Evolutionary conservation across 2,888 invertebrate species (phyloP).

Genomic region (Morpho deidamia): DNA sequence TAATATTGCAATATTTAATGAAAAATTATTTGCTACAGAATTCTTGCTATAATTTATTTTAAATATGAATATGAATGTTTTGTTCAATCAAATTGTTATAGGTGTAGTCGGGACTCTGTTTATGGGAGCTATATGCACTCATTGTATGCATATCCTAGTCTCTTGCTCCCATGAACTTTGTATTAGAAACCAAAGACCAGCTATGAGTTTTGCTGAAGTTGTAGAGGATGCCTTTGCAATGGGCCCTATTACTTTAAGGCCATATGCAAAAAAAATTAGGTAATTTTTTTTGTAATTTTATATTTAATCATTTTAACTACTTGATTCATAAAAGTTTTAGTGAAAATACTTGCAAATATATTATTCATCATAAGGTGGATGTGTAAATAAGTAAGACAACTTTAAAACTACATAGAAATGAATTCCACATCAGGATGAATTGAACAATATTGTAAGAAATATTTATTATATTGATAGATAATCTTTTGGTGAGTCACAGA

Average conservation of each 20-base stretch:
- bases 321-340: too few species aligned
- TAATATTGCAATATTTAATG: background rate
- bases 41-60: background rate
- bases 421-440: too few species aligned
- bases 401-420: too few species aligned
- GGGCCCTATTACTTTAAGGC: slow-evolving; percentile 82
- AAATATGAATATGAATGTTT: background rate
- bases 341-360: too few species aligned
- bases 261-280: slow-evolving; percentile 80
- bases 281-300: slow-evolving; percentile 46
- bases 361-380: too few species aligned
- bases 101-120: slow-evolving; percentile 88
- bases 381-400: too few species aligned
- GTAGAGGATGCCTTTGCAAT: slow-evolving; percentile 86
- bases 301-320: too few species aligned
- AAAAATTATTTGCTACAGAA: background rate
- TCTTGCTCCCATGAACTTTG: slow-evolving; percentile 86
- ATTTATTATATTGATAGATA: too few species aligned
- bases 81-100: slow-evolving; percentile 33
- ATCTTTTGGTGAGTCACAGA: too few species aligned
- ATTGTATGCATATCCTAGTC: slow-evolving; percentile 94
- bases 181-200: slow-evolving; percentile 81
- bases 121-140: slow-evolving; percentile 93
- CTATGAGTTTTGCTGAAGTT: slow-evolving; percentile 88
- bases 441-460: too few species aligned